Conservation (phyloP, 2,797 vertebrate species). For the Xenopus petersii region DNA sequence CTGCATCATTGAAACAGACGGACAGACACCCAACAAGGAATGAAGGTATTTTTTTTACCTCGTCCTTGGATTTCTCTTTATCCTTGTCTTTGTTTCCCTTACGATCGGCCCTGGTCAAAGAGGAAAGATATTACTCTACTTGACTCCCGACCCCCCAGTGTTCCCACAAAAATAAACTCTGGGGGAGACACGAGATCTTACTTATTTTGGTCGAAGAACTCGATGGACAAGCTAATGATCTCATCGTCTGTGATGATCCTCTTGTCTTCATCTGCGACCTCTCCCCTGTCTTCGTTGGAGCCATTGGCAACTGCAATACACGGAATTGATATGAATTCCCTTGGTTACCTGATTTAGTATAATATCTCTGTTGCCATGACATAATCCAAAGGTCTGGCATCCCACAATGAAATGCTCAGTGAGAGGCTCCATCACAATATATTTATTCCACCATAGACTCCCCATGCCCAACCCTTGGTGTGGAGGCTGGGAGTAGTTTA, state of each 20-base stretch:
- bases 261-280: conserved; percentile 97
- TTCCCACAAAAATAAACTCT: background rate
- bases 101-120: conserved; percentile 72
- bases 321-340: conserved; percentile 18
- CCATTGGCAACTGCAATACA: conserved; percentile 82
- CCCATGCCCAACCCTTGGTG: too few species aligned
- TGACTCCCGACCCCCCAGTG: background rate
- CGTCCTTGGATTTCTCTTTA: conserved; percentile 86
- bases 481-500: too few species aligned
- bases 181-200: conserved; percentile 41
- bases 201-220: conserved; percentile 96
- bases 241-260: conserved; percentile 98
- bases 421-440: too few species aligned
- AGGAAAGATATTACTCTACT: conserved; percentile 19
- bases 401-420: too few species aligned
- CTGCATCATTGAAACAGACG: too few species aligned
- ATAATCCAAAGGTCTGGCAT: too few species aligned
- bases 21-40: too few species aligned
- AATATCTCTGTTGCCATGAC: too few species aligned
- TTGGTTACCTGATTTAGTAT: too few species aligned
- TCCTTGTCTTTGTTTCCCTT: conserved; percentile 79
- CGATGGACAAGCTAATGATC: conserved; percentile 98
- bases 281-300: conserved; percentile 95
- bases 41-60: conserved; percentile 66
- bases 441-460: too few species aligned